Evolutionary conservation across 2,888 invertebrate genomes (phyloP), one percentile per base, ranked within the genome.

Genomic region (Apotomis capreana): DNA sequence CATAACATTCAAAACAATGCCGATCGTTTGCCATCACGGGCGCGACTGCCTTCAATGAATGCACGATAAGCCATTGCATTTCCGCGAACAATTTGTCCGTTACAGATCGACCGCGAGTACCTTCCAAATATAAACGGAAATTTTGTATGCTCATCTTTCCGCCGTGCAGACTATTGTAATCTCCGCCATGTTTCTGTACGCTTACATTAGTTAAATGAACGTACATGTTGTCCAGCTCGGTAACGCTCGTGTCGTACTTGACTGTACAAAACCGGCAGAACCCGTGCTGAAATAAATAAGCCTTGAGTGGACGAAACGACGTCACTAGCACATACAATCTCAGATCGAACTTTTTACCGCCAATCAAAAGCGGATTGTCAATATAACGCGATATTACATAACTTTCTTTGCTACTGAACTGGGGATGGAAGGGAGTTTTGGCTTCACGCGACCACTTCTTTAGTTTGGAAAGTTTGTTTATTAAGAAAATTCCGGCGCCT

Each of bases 331-430:
- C 97, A 87, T 98, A 99, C 36, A 99, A 92, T 74, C 99, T 95
- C 59, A 99, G 94, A 91, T 99, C 99, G 87, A 99, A 99, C 89
- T 99, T 99, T 89, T 98, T 98, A 0, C 98, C 98, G n/a, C 98
- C 98, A 83, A 99, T 99, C 78, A 99, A 90, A 58, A 99, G 92
- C 0, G 99, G 99, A 91, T 98, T 98, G 82, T 98, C 98, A 74
- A 99, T 98, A 86, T 98, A 98, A 93, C 97, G 96, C 3, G 98
- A 98, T 86, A 99, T 99, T n/a, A 99, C 99, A 86, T 99, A 99
- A 76, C 97, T 96, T 89, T 98, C 98, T 87, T 98, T 98, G 57
- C 95, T 95, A 75, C 82, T 87, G 58, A 97, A 93, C 83, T 97
- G 97, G 0, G 97, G 97, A 88, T 97, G 97, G 83, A 98, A 97